Percentiles rank a stretch among this genome's conserved stretches.
Conservation (phyloP, 2,888 invertebrate genomes). For the Polylopha cassiicola region DNA sequence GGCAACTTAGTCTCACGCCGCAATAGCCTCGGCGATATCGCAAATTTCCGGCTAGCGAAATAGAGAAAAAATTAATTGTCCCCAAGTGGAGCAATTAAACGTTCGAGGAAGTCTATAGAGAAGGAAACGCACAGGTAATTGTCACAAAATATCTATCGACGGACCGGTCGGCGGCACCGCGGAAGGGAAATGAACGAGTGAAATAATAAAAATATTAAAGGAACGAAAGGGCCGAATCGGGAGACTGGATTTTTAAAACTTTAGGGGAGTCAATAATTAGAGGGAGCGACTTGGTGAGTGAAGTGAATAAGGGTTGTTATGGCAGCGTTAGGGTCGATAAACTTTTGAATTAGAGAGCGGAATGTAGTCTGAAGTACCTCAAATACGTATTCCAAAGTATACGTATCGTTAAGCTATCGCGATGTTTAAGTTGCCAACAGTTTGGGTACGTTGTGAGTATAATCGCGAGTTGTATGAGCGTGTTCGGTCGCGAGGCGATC, state of each 20-base stretch:
- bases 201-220: constrained; percentile 61
- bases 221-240: constrained; percentile 56
- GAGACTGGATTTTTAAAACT: constrained; percentile 61
- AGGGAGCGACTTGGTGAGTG: constrained; percentile 67
- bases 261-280: constrained; percentile 75
- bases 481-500: constrained; percentile 61
- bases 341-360: constrained; percentile 54
- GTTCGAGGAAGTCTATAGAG: constrained; percentile 41
- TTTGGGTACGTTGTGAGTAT: constrained; percentile 68
- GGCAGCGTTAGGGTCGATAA: constrained; percentile 67
- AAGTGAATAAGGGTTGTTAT: constrained; percentile 72
- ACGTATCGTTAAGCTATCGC: too few relatives aligned
- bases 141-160: constrained; percentile 34
- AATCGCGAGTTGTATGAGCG: constrained; percentile 61
- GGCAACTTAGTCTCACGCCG: constrained; percentile 46
- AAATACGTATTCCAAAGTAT: too few relatives aligned
- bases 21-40: constrained; percentile 38
- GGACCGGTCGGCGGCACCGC: constrained; percentile 27
- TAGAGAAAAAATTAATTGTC: constrained; percentile 45
- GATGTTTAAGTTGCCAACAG: too few relatives aligned
- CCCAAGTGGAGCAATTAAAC: constrained; percentile 39
- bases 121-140: constrained; percentile 39
- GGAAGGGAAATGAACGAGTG: constrained; percentile 37
- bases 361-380: too few relatives aligned
- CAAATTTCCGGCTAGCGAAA: constrained; percentile 50